These are phyloP conservation scores for Silurus aristotelis DNA, from an alignment of 2,797 vertebrate genomes.

Conservation along the genomic window DNA sequence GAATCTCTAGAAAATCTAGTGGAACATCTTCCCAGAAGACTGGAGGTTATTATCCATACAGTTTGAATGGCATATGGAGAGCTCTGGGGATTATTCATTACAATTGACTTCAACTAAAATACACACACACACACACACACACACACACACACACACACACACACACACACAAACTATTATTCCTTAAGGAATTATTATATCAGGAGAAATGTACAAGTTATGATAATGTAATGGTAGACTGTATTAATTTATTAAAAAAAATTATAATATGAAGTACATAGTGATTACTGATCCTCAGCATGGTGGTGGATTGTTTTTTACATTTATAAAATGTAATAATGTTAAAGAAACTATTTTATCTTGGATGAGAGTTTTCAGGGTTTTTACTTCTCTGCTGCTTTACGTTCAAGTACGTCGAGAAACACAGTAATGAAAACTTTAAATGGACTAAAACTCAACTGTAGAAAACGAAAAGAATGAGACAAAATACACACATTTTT, in stretches of 20 bases:
- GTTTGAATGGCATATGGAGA: background rate
- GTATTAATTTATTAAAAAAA: background rate
- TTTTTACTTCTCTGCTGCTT: background rate
- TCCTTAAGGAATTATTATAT: background rate
- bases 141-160: background rate
- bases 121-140: no score
- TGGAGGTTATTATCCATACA: no score
- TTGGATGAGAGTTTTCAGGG: background rate
- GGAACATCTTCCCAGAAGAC: no score
- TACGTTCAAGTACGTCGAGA: background rate
- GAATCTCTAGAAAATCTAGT: no score
- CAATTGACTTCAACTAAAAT: background rate
- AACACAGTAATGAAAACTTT: background rate
- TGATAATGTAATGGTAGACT: background rate
- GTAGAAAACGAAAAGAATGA: background rate
- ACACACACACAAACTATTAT: background rate
- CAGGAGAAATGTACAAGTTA: background rate
- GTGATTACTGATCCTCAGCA: no score
- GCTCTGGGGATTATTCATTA: background rate
- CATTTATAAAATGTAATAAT: background rate
- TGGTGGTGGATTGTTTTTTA: no score
- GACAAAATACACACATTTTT: background rate
- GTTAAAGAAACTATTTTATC: background rate
- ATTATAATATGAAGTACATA: no score
- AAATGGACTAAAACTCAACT: background rate